These are phyloP conservation scores for Apodemus sylvaticus DNA, from an alignment of 2,113 vertebrate genomes.

Conservation along the genomic window DNA sequence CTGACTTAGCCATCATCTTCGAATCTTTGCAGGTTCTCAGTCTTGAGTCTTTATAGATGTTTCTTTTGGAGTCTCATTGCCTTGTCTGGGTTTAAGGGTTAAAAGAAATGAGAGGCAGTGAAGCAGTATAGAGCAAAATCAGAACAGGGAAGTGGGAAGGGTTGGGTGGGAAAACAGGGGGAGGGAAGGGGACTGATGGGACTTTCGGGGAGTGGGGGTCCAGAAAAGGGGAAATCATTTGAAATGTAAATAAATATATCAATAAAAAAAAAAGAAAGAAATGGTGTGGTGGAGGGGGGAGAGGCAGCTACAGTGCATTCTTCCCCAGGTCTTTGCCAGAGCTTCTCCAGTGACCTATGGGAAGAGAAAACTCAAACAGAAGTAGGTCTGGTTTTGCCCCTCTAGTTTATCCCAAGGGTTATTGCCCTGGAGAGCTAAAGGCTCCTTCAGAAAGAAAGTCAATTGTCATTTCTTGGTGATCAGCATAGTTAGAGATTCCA, in stretches of 20 bases:
- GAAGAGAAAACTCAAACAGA: neutral
- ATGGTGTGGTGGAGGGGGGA: rapidly evolving
- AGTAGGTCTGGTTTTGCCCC: neutral
- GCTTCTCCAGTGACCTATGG: neutral
- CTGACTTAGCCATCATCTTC: neutral
- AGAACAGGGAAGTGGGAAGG: too few relatives aligned
- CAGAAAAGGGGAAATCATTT: too few relatives aligned
- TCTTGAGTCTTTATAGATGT: neutral
- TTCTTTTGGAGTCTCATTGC: neutral
- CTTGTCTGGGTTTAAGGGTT: neutral
- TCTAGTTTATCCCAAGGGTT: neutral
- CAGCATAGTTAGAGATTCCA: neutral
- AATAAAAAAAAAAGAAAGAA: too few relatives aligned
- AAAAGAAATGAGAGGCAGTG: too few relatives aligned
- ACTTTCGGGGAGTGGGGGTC: too few relatives aligned
- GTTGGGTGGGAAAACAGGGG: too few relatives aligned
- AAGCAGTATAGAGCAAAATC: too few relatives aligned
- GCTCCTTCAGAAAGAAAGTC: neutral
- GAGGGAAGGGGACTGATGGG: too few relatives aligned
- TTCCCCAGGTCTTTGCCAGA: too few relatives aligned
- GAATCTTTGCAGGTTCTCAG: neutral
- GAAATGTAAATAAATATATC: too few relatives aligned
- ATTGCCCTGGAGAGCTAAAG: neutral
- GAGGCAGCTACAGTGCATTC: neutral
- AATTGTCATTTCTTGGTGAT: neutral